Evolutionary conservation across 1,140 invertebrate genomes (phyloP), one percentile per base, ranked within the genome.

Genomic region (Aphelinus atriplicis): DNA sequence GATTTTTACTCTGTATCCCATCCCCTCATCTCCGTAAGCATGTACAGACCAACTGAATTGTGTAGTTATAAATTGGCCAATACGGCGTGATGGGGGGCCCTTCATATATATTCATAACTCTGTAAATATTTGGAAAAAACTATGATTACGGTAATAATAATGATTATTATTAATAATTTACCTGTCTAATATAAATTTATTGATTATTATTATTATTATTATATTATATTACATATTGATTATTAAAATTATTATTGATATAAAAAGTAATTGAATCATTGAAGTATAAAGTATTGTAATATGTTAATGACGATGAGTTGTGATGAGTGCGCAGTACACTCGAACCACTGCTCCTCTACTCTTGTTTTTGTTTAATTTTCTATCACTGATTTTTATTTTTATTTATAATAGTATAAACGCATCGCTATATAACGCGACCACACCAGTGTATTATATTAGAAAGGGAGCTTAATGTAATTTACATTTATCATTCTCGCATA

Each of bases 151-250:
- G 81, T 82, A 80, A 84, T 84, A 81, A 83, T 84, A 80, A 83
- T 82, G 80, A 86, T 86, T 82, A 86, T 86, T 83, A 85, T 85
- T 85, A 85, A 84, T 85, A 83, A 84, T 83, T 85, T 85, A 84
- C 81, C 81, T 84, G 84, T 83, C 83, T 85, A 80, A 83, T 82
- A 85, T 85, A 82, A 86, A 84, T 85, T 84, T 85, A 84, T 81
- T 82, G 73, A 77, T 81, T 82, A 80, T 80, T 82, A 81, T 79
- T 80, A 81, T 82, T 79, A 83, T 75, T 77, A 64, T 81, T 83
- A 81, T 82, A 82, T 79, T 80, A 81, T 81, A 77, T 81, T 74
- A 74, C 74, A 69, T 73, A 60, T 73, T 77, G 50, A 81, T 77
- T 77, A 78, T 77, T 79, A 80, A 78, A 78, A 79, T 79, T 78